Conservation (phyloP, 2,797 vertebrate species). For the Podarcis lilfordi region DNA sequence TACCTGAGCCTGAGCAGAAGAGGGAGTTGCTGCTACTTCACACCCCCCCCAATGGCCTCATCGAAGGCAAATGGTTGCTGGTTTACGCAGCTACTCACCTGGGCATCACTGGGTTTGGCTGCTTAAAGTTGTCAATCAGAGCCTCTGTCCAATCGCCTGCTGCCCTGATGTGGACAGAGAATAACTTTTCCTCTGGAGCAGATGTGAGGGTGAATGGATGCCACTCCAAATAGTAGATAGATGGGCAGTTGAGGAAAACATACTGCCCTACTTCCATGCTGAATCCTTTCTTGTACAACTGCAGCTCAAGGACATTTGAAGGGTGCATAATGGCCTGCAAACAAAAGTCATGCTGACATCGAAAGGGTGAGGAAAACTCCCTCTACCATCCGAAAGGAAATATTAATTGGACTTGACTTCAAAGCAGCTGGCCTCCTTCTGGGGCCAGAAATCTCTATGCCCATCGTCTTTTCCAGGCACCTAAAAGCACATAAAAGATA, state of each 20-base stretch:
- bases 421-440: too few relatives aligned
- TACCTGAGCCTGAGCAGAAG: too few relatives aligned
- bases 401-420: not conserved
- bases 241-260: slow-evolving; percentile 90
- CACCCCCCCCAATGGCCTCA: too few relatives aligned
- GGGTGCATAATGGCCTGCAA: slow-evolving; percentile 88
- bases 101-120: slow-evolving; percentile 72
- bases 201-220: slow-evolving; percentile 96
- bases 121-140: slow-evolving; percentile 80
- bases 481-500: too few relatives aligned
- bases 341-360: slow-evolving; percentile 1
- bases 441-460: too few relatives aligned
- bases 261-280: slow-evolving; percentile 94
- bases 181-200: slow-evolving; percentile 90
- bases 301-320: slow-evolving; percentile 90
- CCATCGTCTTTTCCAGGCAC: too few relatives aligned
- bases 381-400: not conserved
- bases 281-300: slow-evolving; percentile 89
- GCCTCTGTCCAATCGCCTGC: slow-evolving; percentile 90
- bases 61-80: too few relatives aligned
- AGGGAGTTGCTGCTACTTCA: too few relatives aligned
- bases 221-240: slow-evolving; percentile 90
- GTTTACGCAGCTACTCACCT: slow-evolving; percentile 75
- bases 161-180: slow-evolving; percentile 87
- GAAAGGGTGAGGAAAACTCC: not conserved